Conservation (phyloP, 2,888 invertebrate species). For the Lordiphosa andalusiaca region DNA sequence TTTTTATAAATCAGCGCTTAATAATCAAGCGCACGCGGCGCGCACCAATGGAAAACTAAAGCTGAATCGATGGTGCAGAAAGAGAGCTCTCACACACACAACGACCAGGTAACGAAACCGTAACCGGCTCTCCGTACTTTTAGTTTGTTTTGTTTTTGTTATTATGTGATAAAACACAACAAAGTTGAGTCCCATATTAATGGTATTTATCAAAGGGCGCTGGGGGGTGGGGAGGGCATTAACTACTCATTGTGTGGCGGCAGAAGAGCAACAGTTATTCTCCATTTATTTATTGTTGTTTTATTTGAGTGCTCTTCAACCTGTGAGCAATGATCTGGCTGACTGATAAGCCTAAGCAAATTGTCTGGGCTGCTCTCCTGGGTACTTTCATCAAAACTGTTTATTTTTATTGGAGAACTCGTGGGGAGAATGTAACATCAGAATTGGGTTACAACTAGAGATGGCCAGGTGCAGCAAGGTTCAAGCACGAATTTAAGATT, state of each 20-base stretch:
- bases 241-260: conserved; percentile 27
- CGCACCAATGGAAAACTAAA: conserved; percentile 56
- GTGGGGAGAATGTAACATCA: no score
- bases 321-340: conserved; percentile 37
- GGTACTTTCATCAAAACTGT: conserved; percentile 18
- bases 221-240: conserved; percentile 7
- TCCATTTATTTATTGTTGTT: conserved; percentile 14
- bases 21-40: conserved; percentile 57
- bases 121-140: conserved; percentile 19
- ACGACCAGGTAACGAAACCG: background rate
- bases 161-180: conserved; percentile 58
- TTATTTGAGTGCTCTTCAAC: conserved; percentile 5
- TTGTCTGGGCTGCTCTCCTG: conserved; percentile 5
- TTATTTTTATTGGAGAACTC: conserved; percentile 1
- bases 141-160: conserved; percentile 28
- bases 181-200: conserved; percentile 57
- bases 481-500: no score
- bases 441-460: no score
- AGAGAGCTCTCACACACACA: conserved; percentile 24
- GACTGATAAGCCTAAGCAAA: conserved; percentile 46
- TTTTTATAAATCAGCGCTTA: conserved; percentile 25
- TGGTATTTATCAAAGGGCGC: conserved; percentile 46
- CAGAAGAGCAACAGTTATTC: conserved; percentile 9
- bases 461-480: no score
- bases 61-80: conserved; percentile 41